Conservation (phyloP, 2,888 invertebrate genomes). For the Brachypterus glaber region DNA sequence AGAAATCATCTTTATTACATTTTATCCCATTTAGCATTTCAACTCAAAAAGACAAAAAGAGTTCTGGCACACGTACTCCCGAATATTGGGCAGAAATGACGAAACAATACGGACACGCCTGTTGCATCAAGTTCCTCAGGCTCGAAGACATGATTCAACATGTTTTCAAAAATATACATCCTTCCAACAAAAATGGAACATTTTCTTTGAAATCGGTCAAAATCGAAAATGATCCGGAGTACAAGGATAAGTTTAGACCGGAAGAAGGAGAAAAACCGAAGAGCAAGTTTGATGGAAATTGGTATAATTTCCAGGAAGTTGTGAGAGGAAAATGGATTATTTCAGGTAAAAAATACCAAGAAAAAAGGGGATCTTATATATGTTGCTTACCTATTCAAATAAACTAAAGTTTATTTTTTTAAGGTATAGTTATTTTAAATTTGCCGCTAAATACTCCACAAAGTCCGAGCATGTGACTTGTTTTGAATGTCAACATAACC, state of each 20-base stretch:
- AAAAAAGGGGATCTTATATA: background rate
- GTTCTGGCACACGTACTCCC: too few relatives aligned
- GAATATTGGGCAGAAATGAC: conserved; percentile 30
- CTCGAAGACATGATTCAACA: conserved; percentile 30
- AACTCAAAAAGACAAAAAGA: too few relatives aligned
- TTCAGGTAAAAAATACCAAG: conserved; percentile 30
- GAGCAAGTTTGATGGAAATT: conserved; percentile 31
- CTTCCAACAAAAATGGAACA: conserved; percentile 22
- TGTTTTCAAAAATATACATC: conserved; percentile 34
- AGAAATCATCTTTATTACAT: too few relatives aligned
- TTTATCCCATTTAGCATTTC: too few relatives aligned
- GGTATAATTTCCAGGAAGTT: conserved; percentile 37
- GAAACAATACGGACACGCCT: conserved; percentile 30
- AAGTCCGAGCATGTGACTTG: too few relatives aligned
- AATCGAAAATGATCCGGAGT: conserved; percentile 26
- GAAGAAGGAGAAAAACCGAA: conserved; percentile 19
- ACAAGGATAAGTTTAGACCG: conserved; percentile 28
- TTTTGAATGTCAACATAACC: too few relatives aligned
- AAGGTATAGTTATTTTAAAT: too few relatives aligned
- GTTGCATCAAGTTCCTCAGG: conserved; percentile 31
- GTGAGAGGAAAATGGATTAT: conserved; percentile 37
- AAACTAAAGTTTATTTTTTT: too few relatives aligned
- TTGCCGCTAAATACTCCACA: too few relatives aligned
- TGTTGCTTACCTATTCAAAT: background rate
- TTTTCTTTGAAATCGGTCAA: conserved; percentile 29